Evolutionary conservation across 2,888 invertebrate species (phyloP).

Genomic region (Agonum fuliginosum): DNA sequence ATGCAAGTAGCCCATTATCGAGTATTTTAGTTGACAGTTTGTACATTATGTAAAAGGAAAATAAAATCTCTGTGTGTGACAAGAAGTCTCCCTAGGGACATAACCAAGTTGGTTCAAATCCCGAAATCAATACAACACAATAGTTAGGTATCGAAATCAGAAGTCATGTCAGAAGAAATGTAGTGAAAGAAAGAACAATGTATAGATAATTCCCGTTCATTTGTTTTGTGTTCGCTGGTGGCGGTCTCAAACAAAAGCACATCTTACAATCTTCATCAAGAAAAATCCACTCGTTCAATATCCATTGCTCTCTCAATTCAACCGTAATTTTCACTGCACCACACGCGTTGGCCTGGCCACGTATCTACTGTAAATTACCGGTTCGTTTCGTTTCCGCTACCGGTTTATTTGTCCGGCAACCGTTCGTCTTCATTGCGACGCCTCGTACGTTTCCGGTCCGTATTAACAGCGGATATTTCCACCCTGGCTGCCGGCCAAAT

Average conservation of each 20-base stretch:
- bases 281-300: constrained; percentile 45
- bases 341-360: constrained; percentile 34
- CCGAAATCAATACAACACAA: background rate
- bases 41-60: too few relatives aligned
- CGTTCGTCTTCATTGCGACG: constrained; percentile 54
- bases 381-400: constrained; percentile 51
- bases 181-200: constrained; percentile 5
- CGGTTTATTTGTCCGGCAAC: constrained; percentile 53
- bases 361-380: constrained; percentile 52
- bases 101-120: too few relatives aligned
- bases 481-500: constrained; percentile 44
- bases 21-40: too few relatives aligned
- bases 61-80: too few relatives aligned
- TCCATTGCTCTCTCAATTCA: constrained; percentile 44
- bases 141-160: too few relatives aligned
- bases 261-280: constrained; percentile 34
- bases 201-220: constrained; percentile 21
- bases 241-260: constrained; percentile 8
- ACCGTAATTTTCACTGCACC: constrained; percentile 42
- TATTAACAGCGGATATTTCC: constrained; percentile 52
- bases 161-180: too few relatives aligned
- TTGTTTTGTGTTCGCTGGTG: constrained; percentile 9
- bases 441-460: constrained; percentile 45
- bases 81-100: too few relatives aligned
- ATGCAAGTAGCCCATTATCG: too few relatives aligned